Base-by-base conservation (phyloP, 2,797 vertebrate genomes). In the Typhlichthys subterraneus region DNA sequence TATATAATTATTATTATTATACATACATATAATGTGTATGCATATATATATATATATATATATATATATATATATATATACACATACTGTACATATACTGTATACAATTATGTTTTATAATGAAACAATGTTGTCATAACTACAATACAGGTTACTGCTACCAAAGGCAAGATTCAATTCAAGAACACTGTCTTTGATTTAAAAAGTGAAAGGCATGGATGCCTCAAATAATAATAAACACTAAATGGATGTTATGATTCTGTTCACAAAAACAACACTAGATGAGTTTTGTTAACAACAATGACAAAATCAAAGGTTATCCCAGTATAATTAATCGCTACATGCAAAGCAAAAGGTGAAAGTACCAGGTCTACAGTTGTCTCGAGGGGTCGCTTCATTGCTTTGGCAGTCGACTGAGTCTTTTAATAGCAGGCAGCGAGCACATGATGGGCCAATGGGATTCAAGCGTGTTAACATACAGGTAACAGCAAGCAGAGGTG, bases 401-500 rank as follows among this genome's bases (percentile, higher is more conserved):
- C 97, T 99, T 99, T 99, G 97, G 96, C 96, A 98, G 97, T 99
- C 97, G 98, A 99, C 97, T 99, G 98, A 99, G 97, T 99, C 98
- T 99, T 98, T 98, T 94, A 98, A 95, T 97, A 98, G 97, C 96
- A 97, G 97, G 96, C 97, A 98, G 97, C 95, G 97, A 99, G 96
- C 97, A 99, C 97, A 99, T 99, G 98, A 99, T 98, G 97, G 97
- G 97, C 98, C 97, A 99, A 99, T 99, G 98, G 97, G 96, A 96
- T 95, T 99, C 97, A 99, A 99, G 98, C 97, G 97, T 98, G 98
- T 99, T 99, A 99, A 99, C 98, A 99, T 98, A 99, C 97, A 99
- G 97, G 97, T 98, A 99, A 99, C 97, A 98, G 98, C 98, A 99
- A 98, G 96, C 96, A 98, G 95, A 98, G 95, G 96, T 98, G 96